Conservation (phyloP, 2,888 invertebrate species). For the Dorcus hopei region DNA sequence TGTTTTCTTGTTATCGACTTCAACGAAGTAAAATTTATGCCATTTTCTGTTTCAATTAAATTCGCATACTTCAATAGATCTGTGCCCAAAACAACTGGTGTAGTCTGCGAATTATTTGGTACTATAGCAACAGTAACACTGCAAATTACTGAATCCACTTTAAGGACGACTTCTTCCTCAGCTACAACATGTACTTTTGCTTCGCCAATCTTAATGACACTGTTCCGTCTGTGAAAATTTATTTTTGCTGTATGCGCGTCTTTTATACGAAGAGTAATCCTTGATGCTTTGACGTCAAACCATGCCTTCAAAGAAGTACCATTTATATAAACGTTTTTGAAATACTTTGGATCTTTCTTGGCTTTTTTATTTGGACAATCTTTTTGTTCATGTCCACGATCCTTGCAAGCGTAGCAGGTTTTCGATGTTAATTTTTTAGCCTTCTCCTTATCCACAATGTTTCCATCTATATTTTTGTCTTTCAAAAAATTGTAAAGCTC, state of each 20-base stretch:
- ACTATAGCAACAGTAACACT: slow-evolving; percentile 24
- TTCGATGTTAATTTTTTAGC: not conserved
- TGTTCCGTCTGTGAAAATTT: slow-evolving; percentile 19
- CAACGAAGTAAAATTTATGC: not conserved
- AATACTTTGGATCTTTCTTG: slow-evolving; percentile 7
- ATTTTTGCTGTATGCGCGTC: slow-evolving; percentile 21
- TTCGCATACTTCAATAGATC: slow-evolving; percentile 4
- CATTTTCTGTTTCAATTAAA: slow-evolving; percentile 8
- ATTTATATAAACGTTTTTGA: slow-evolving; percentile 10
- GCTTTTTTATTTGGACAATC: slow-evolving; percentile 7
- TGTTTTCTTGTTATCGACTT: too few species aligned
- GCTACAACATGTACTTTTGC: slow-evolving; percentile 19
- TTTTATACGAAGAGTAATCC: slow-evolving; percentile 26
- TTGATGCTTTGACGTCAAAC: slow-evolving; percentile 11
- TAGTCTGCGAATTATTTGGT: slow-evolving; percentile 25
- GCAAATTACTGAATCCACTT: slow-evolving; percentile 23
- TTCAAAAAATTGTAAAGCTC: slow-evolving; percentile 16
- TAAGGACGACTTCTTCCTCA: slow-evolving; percentile 22
- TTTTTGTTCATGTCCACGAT: not conserved
- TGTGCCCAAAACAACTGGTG: slow-evolving; percentile 27
- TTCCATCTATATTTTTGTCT: slow-evolving; percentile 5
- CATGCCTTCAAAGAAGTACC: slow-evolving; percentile 11
- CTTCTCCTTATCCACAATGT: not conserved
- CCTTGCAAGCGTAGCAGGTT: slow-evolving; percentile 6
- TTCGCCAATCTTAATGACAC: slow-evolving; percentile 22